Percentiles rank a stretch among this genome's conserved stretches.
Conservation (phyloP, 2,797 vertebrate species). For the Scleropages formosus region DNA sequence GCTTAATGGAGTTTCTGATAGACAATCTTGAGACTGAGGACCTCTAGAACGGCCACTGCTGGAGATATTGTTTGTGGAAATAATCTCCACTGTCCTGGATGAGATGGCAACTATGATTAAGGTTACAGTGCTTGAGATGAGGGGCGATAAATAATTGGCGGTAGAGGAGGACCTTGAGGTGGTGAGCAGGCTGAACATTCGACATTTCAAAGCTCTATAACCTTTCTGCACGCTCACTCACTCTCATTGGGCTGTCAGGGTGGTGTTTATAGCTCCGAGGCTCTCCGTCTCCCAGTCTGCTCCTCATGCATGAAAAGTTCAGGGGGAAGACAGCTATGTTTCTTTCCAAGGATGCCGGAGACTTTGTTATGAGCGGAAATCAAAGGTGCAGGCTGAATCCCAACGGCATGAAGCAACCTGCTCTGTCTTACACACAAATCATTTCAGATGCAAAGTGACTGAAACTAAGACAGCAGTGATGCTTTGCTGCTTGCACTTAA, state of each 20-base stretch:
- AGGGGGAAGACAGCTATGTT: not conserved
- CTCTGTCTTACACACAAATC: not conserved
- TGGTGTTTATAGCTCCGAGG: constrained; percentile 6
- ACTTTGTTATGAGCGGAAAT: constrained; percentile 13
- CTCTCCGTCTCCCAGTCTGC: not conserved
- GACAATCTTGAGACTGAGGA: no score
- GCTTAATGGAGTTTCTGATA: no score
- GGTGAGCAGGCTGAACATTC: not conserved
- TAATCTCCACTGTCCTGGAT: constrained; percentile 2
- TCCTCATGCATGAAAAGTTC: not conserved
- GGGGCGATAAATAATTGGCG: not conserved
- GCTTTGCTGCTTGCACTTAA: no score
- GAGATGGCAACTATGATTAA: not conserved
- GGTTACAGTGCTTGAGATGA: constrained; percentile 5
- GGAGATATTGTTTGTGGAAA: not conserved
- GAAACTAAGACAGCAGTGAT: no score
- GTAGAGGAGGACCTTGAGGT: not conserved
- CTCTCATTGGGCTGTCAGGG: not conserved
- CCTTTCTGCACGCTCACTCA: not conserved
- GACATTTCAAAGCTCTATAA: not conserved
- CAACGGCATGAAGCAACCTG: no score
- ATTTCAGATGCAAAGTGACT: no score
- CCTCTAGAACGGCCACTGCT: no score
- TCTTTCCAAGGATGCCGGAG: not conserved
- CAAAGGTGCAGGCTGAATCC: not conserved